Evolutionary conservation across 1,140 invertebrate species (phyloP).

Genomic region (Dryas iulia): DNA sequence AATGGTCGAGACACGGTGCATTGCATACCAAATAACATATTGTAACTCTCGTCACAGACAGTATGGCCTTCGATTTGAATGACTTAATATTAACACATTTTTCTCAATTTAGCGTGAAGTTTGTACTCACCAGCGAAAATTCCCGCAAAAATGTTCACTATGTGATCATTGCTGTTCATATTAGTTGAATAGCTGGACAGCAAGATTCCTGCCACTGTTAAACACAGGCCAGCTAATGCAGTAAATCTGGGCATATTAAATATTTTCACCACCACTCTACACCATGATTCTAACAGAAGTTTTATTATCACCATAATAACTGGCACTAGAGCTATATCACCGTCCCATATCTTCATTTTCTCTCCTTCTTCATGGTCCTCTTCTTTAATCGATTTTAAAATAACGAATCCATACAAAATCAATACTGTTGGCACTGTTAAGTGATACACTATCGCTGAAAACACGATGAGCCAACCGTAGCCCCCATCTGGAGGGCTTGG

Average conservation of each 20-base stretch:
- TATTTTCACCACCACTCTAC: constrained; percentile 75
- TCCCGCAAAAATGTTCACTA: constrained; percentile 74
- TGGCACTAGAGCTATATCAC: constrained; percentile 79
- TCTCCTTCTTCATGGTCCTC: constrained; percentile 67
- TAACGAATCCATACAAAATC: constrained; percentile 79
- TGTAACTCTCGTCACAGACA: constrained; percentile 6
- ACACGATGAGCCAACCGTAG: constrained; percentile 84
- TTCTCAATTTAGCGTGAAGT: constrained; percentile 2
- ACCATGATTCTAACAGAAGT: constrained; percentile 81
- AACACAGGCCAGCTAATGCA: constrained; percentile 72
- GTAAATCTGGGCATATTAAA: constrained; percentile 80
- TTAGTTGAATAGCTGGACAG: constrained; percentile 71
- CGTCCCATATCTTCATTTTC: constrained; percentile 71
- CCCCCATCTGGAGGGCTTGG: constrained; percentile 83
- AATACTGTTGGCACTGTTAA: constrained; percentile 80
- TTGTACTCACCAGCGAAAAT: constrained; percentile 67
- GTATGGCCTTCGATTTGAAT: constrained; percentile 14
- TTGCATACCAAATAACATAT: constrained; percentile 8
- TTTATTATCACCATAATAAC: constrained; percentile 80
- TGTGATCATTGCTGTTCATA: constrained; percentile 62
- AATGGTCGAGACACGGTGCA: constrained; percentile 4
- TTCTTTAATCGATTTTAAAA: constrained; percentile 71
- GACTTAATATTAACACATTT: constrained; percentile 5
- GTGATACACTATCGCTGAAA: constrained; percentile 81
- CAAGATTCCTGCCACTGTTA: constrained; percentile 72